phyloP scores from a whole-genome alignment of 2,113 vertebrate genomes.

The Crotalus helleri region DNA sequence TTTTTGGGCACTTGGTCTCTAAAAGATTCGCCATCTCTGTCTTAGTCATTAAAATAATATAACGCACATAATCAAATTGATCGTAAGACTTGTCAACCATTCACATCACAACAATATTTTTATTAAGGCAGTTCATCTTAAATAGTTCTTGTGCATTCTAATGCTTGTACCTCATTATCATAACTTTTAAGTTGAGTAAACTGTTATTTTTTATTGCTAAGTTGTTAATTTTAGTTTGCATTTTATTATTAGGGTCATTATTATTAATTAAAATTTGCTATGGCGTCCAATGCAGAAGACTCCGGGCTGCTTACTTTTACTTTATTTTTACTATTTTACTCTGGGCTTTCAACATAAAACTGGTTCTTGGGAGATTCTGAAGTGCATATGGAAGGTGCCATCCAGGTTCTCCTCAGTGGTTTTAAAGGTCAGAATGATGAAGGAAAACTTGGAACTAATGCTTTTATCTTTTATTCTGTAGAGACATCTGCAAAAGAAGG shows the following conservation, averaged over 20 bases:
- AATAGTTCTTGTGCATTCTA: not conserved
- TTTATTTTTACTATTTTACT: not conserved
- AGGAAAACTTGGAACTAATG: constrained; percentile 5
- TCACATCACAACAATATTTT: not conserved
- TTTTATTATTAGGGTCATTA: not conserved
- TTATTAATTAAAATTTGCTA: not conserved
- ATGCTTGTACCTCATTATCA: not conserved
- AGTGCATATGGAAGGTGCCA: not conserved
- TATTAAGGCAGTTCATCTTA: not conserved
- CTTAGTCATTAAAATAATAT: not conserved
- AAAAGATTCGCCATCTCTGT: too few relatives aligned
- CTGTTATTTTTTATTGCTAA: not conserved
- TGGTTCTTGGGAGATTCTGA: not conserved
- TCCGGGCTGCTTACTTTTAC: not conserved
- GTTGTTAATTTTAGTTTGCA: not conserved
- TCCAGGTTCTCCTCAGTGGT: not conserved
- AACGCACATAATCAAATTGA: not conserved
- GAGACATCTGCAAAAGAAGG: constrained; percentile 99
- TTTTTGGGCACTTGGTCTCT: too few relatives aligned
- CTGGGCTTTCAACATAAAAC: not conserved
- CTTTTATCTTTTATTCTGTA: constrained; percentile 51
- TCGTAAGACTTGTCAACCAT: not conserved
- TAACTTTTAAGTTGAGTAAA: not conserved
- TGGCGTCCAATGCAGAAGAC: not conserved
- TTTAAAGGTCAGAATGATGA: not conserved